Base-by-base conservation (phyloP, 1,140 invertebrate genomes). In the Plutomurus gul region DNA sequence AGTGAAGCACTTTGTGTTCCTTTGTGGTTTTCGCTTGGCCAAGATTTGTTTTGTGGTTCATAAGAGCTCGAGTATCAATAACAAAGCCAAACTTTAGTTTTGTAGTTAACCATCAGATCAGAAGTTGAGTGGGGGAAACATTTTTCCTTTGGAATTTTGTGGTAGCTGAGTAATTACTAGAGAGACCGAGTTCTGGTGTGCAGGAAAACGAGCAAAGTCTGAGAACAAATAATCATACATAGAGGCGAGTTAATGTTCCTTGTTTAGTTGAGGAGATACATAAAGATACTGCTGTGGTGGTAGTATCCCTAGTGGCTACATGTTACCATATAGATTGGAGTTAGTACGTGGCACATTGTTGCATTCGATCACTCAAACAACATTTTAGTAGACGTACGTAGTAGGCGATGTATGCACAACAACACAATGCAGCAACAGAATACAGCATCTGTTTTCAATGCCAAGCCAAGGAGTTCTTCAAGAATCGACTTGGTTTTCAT, bases 81-180 rank as follows among this genome's bases (percentile, higher is more conserved):
- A 16, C 10, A 65, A 65, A 65, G 13, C 18, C 20, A 18, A 49
- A 20, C n/a, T 65, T 27, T 13, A 43, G 39, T 43, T 43, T n/a
- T n/a, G n/a, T 13, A 65, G 56, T 65, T 65, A 27, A 30, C 56
- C 56, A 65, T 65, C 16, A 30, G 27, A 65, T 27, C 25, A 33
- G 27, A 65, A 65, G 33, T 33, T 27, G 36, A 33, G 56, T 25
- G 27, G 36, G 56, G 56, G 27, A 65, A 33, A 65, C 25, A 65
- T 65, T 65, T 60, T 65, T 65, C 56, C 4, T 36, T 13, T n/a
- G 56, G 56, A 65, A 65, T 65, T 65, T 65, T 65, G 56, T 65
- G 56, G 56, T 65, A 65, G 56, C 56, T n/a, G 36, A 65, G 56
- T 30, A 65, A 65, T 65, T 65, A 65, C 56, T 11, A 33, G 56